Evolutionary conservation across 2,888 invertebrate genomes (phyloP).

Genomic region (Aphodius sticticus): DNA sequence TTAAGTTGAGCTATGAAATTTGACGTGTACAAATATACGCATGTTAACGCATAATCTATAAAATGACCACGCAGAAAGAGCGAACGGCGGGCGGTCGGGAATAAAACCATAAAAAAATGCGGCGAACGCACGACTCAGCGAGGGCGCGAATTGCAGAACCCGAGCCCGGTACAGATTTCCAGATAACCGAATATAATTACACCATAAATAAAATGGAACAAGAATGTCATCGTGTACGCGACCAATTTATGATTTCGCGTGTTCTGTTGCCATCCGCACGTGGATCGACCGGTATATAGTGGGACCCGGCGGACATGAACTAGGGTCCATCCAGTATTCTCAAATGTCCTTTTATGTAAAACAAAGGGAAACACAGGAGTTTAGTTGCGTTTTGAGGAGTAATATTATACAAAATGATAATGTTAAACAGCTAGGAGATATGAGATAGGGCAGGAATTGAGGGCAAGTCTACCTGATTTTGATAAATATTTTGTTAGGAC

Average conservation of each 20-base stretch:
- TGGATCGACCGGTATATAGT: conserved; percentile 5
- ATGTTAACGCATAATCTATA: conserved; percentile 35
- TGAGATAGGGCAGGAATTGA: too few relatives aligned
- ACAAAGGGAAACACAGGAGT: background rate
- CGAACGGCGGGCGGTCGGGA: conserved; percentile 34
- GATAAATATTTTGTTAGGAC: too few relatives aligned
- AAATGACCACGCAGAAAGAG: conserved; percentile 28
- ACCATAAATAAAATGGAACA: conserved; percentile 50
- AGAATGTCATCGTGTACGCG: conserved; percentile 50
- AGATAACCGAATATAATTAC: conserved; percentile 51
- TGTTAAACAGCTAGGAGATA: too few relatives aligned
- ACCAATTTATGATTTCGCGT: conserved; percentile 51
- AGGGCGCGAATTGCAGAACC: conserved; percentile 38
- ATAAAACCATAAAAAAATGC: conserved; percentile 43
- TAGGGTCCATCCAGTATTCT: background rate
- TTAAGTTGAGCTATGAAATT: background rate
- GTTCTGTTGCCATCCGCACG: conserved; percentile 45
- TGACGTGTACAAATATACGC: conserved; percentile 26
- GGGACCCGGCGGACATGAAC: conserved; percentile 12
- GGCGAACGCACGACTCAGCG: conserved; percentile 24
- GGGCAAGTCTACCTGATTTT: too few relatives aligned
- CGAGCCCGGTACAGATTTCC: conserved; percentile 43
- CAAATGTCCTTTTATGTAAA: conserved; percentile 15
- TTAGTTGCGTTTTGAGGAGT: too few relatives aligned
- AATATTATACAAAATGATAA: too few relatives aligned